phyloP scores from a whole-genome alignment of 2,888 invertebrate species.

The Drosophila histrio region DNA sequence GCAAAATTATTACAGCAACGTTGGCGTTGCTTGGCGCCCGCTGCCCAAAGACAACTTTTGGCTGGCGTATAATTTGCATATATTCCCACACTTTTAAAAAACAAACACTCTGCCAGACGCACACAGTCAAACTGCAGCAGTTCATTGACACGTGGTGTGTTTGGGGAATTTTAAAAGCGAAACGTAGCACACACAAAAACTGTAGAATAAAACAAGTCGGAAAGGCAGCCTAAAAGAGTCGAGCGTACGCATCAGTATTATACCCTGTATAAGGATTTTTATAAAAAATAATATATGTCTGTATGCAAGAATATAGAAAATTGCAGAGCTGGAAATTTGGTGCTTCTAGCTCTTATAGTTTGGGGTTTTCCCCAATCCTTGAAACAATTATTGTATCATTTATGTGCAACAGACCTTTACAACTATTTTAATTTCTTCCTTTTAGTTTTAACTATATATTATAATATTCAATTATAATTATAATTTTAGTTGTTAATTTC shows the following conservation, averaged over 20 bases:
- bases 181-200: conserved; percentile 24
- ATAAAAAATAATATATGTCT: too few species aligned
- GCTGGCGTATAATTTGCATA: conserved; percentile 69
- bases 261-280: not conserved
- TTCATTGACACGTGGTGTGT: conserved; percentile 69
- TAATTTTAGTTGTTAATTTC: too few species aligned
- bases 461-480: too few species aligned
- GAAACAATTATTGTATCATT: too few species aligned
- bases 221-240: not conserved
- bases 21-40: conserved; percentile 20
- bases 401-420: too few species aligned
- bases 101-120: conserved; percentile 19
- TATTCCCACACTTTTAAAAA: conserved; percentile 22
- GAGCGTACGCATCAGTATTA: not conserved
- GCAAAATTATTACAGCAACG: conserved; percentile 69
- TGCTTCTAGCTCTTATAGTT: too few species aligned
- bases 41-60: conserved; percentile 71
- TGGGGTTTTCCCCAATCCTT: too few species aligned
- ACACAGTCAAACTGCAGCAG: conserved; percentile 42
- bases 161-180: conserved; percentile 63
- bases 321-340: too few species aligned
- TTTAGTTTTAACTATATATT: too few species aligned
- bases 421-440: too few species aligned
- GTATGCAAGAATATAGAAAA: too few species aligned
- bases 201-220: conserved; percentile 49